Base-by-base conservation (phyloP, 2,888 invertebrate genomes). In the Netelia fuscicornis region DNA sequence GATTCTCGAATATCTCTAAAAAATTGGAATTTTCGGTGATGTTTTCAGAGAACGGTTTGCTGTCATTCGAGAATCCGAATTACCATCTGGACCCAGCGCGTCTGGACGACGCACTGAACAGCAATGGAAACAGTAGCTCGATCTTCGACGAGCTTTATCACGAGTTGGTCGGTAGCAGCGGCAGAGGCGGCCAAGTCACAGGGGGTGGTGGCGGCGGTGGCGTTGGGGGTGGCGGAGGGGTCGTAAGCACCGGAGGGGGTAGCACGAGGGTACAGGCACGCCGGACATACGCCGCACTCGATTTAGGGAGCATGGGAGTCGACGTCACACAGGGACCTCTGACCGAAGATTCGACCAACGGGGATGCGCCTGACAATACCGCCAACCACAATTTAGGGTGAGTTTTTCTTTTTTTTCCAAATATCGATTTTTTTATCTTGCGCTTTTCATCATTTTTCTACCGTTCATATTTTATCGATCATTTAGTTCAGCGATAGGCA, bases 31-130 rank as follows among this genome's bases (percentile, higher is more conserved):
- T 81, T 79, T 58, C 78, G 6, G 37, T 52, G 44, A 93, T 94
- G 92, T 93, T 95, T 95, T 62, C 96, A 98, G 98, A 98, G 95
- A 97, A 97, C 95, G 98, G 98, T 94, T 96, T 97, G 88, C 95
- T 98, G 93, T 98, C 98, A 91, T 98, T 98, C 94, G 97, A 98
- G 95, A 98, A 98, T 94, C 98, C 98, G 37, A 98, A 98, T 95
- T 98, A 98, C 94, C 97, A 97, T 92, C 94, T 97, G 95, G 97
- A 97, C 92, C 96, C 97, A 83, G 96, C 96, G 65, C 95, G 96
- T 8, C 95, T 97, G 91, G 97, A 97, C 94, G 97, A 97, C 90
- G 97, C 97, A 72, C 95, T 96, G 90, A 96, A 96, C 93, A 96
- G 96, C 89, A 96, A 96, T 93, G 94, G 94, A 65, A 95, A 95